These are phyloP conservation scores for Mus pahari DNA, from an alignment of 2,113 vertebrate species.

Conservation along the genomic window DNA sequence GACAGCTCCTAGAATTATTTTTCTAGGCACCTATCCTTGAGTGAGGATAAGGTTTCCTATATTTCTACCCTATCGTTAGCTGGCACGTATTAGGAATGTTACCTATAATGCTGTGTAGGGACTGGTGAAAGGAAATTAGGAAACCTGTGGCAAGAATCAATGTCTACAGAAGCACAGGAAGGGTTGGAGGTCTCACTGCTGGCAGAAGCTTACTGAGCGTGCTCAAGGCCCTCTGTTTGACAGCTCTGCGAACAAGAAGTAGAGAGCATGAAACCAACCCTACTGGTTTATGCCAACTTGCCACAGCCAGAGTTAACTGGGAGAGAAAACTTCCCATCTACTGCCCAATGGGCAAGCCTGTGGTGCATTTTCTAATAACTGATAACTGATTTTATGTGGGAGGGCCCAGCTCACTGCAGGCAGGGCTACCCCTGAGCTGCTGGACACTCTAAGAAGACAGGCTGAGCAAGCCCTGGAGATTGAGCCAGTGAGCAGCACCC, in stretches of 20 bases:
- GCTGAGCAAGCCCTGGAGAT: not conserved
- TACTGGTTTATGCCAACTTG: not conserved
- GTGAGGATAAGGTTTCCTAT: not conserved
- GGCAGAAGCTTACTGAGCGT: not conserved
- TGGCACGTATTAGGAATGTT: not conserved
- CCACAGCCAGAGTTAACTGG: not conserved
- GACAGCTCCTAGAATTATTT: too few relatives aligned
- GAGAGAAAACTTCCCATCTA: not conserved
- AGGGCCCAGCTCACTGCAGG: not conserved
- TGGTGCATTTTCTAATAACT: not conserved
- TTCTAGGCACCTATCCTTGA: not conserved
- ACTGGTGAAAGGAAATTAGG: not conserved
- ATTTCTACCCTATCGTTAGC: fast-evolving
- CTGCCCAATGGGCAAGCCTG: not conserved
- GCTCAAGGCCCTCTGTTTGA: not conserved
- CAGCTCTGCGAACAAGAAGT: not conserved
- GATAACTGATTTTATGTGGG: not conserved
- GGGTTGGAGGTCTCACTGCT: not conserved
- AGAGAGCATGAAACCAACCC: not conserved
- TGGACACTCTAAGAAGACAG: not conserved
- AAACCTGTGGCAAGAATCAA: not conserved
- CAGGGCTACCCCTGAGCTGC: not conserved
- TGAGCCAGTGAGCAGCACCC: not conserved
- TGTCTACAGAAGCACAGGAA: not conserved
- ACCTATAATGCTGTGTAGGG: not conserved